Conservation (phyloP, 2,113 vertebrate species). For the Procavia capensis region DNA sequence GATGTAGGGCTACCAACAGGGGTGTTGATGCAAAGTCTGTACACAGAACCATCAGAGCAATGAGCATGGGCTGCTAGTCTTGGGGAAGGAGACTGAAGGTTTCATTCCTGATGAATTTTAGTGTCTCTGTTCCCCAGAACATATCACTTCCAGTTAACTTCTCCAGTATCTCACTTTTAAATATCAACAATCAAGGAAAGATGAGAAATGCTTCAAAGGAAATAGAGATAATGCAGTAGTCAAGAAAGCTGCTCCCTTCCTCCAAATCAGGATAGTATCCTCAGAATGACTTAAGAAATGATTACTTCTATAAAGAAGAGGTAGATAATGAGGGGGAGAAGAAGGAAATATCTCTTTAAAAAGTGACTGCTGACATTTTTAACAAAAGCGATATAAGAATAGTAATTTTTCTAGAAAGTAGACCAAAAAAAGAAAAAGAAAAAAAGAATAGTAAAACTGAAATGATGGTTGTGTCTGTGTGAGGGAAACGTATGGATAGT, state of each 20-base stretch:
- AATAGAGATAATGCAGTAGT: background rate
- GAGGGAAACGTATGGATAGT: background rate
- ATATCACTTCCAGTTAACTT: background rate
- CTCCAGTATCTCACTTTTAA: background rate
- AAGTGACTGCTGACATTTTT: conserved; percentile 14
- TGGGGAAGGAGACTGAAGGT: background rate
- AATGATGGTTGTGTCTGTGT: background rate
- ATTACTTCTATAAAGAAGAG: background rate
- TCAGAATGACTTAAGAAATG: background rate
- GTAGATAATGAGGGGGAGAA: background rate
- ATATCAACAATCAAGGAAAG: background rate
- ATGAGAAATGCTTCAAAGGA: background rate
- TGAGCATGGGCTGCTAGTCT: accelerated
- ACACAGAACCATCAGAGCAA: background rate
- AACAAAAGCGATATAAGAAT: background rate
- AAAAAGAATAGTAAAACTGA: conserved; percentile 13
- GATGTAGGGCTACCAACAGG: background rate
- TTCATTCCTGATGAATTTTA: background rate
- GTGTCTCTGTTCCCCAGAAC: background rate
- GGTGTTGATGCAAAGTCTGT: background rate
- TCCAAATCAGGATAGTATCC: background rate
- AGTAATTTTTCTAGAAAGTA: conserved; percentile 33
- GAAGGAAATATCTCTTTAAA: background rate
- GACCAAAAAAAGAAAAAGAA: background rate
- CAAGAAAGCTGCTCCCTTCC: background rate